Evolutionary conservation across 2,797 vertebrate genomes (phyloP).

Genomic region (Sandelia bainsii): DNA sequence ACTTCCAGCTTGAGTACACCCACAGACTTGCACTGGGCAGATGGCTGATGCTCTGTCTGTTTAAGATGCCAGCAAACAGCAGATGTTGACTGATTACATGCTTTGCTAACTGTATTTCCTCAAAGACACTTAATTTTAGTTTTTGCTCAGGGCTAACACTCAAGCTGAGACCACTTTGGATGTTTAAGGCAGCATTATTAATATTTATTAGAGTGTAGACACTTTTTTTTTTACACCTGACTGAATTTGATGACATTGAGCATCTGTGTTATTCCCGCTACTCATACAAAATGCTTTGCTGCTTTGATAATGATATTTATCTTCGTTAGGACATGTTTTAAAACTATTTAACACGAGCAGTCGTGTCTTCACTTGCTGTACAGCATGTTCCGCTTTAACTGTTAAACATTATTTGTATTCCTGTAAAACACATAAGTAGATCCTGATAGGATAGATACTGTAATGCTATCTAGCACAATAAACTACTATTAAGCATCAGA

Average conservation of each 20-base stretch:
- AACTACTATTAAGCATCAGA: not conserved
- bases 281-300: not conserved
- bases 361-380: not conserved
- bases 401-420: no score
- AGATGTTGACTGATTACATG: not conserved
- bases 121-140: no score
- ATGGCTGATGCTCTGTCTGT: not conserved
- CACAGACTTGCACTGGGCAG: not conserved
- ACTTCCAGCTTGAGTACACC: not conserved
- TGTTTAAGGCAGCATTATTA: not conserved
- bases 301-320: not conserved
- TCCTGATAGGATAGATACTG: not conserved
- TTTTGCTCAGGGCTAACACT: not conserved
- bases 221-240: no score
- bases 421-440: not conserved
- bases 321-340: not conserved
- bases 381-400: not conserved
- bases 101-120: not conserved
- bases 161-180: not conserved
- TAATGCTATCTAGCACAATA: not conserved
- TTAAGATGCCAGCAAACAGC: not conserved
- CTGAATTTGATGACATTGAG: no score
- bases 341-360: not conserved
- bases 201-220: no score
- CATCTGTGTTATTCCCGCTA: not conserved